Evolutionary conservation across 2,797 vertebrate species (phyloP), one percentile per base, ranked within the genome.

Genomic region (Kryptolebias ocellatus): DNA sequence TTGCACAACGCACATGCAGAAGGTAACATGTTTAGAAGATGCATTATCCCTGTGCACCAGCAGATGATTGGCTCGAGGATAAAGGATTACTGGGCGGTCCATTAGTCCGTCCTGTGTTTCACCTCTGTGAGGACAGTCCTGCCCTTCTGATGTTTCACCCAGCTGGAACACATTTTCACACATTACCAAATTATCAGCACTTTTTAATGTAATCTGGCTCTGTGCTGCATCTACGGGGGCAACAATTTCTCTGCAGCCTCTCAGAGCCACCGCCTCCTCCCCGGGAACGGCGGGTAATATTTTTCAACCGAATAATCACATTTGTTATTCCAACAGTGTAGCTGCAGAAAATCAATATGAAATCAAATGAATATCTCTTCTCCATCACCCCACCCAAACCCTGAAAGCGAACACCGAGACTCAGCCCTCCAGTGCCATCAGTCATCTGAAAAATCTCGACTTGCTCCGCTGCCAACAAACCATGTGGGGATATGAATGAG

Each of bases 281-380:
- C 37, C 6, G 44, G 65, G 57, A 81, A 74, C 18, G 46, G 53
- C 20, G 50, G 55, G 55, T 71, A 57, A 83, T 74, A 60, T 76
- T 76, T 79, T 60, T 76, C 85, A 58, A 75, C 60, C 76, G 66
- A 87, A 84, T 83, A 69, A 80, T 79, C 74, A 71, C 46, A 14
- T 84, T 80, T 76, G 68, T 84, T 85, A 86, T 90, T 86, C 75
- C 53, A 79, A 72, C 29, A 2, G 72, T 63, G 67, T 57, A 24
- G 66, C 67, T 49, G 55, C 29, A 55, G 71, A 49, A 56, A 86
- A 89, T 88, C 85, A 70, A 89, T 89, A 86, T 83, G 73, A 76
- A 83, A 87, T 86, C 83, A 82, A 80, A 87, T 82, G 67, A 84
- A 77, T 86, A 80, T 85, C 64, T 79, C 50, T 78, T 72, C 70